phyloP scores from a whole-genome alignment of 2,888 invertebrate genomes.

The Sicus ferrugineus region DNA sequence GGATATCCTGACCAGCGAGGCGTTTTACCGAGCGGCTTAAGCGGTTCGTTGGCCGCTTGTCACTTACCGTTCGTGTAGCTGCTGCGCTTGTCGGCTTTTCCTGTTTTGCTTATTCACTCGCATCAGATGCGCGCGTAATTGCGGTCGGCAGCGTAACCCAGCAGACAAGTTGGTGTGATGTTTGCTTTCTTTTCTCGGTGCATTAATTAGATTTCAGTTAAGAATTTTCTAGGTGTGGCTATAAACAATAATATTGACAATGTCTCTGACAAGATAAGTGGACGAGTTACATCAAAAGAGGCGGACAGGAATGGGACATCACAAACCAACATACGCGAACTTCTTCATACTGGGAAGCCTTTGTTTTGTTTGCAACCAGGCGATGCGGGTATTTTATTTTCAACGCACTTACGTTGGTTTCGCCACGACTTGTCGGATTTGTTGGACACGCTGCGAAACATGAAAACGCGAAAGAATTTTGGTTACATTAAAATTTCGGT shows the following conservation, averaged over 20 bases:
- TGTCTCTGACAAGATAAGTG: too few species aligned
- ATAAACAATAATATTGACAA: too few species aligned
- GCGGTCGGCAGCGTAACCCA: neutral
- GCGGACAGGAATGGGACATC: too few species aligned
- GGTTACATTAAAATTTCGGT: slow-evolving; percentile 5
- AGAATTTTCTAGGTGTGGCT: too few species aligned
- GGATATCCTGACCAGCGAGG: slow-evolving; percentile 15
- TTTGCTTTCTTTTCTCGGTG: too few species aligned
- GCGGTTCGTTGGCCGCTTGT: slow-evolving; percentile 20
- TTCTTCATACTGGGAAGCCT: neutral
- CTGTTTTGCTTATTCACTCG: neutral
- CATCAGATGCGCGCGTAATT: neutral
- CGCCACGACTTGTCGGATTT: slow-evolving; percentile 7
- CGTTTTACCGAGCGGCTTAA: slow-evolving; percentile 26
- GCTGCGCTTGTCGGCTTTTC: neutral
- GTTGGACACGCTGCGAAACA: slow-evolving; percentile 7
- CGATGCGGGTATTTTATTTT: slow-evolving; percentile 14
- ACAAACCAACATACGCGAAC: too few species aligned
- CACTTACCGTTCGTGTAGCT: neutral
- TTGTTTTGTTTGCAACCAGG: neutral
- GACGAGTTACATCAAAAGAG: too few species aligned
- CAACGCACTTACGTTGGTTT: slow-evolving; percentile 12
- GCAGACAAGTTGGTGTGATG: too few species aligned
- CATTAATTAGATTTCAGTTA: too few species aligned
- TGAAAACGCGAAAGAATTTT: neutral